Evolutionary conservation across 2,113 vertebrate genomes (phyloP), one percentile per base, ranked within the genome.

Genomic region (Eulacestoma nigropectus): DNA sequence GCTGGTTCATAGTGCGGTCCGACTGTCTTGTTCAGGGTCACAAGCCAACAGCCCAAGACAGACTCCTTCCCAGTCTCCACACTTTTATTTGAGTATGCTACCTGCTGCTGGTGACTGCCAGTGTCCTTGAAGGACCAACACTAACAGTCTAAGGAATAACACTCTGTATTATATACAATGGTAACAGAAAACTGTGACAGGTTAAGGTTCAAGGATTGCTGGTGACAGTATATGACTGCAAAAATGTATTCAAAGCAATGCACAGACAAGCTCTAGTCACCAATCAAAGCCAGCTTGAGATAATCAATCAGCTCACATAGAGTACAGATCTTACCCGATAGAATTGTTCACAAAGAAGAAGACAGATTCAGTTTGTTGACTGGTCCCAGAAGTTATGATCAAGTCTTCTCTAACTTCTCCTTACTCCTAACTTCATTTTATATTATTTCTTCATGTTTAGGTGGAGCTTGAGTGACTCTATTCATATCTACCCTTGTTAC

Each of bases 1-100:
- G 22, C 13, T 46, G 39, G 17, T 46, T 73, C 6, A 5, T 11
- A 37, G 11, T 11, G 9, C 0, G 0, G 21, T 63, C 21, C 0
- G 0, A 18, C 13, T 32, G 21, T 11, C 21, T 39, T 53, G 4
- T 33, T 73, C 33, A 33, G 27, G 14, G 49, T 55, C n/a, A 39
- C 29, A 46, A 33, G 7, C 17, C 39, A 63, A 33, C 33, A 44
- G 33, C 13, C 13, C 57, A 53, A 27, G 49, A 27, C 18, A 53
- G 33, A 23, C 9, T 64, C 11, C 18, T 27, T 73, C 26, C 46
- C 22, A 63, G 7, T 63, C 27, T 63, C 47, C 33, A 55, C 41
- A 29, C 14, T 63, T 63, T 46, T 22, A 39, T 21, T 68, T 0
- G 1, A 50, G 46, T 35, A 6, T 27, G 17, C 17, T 15, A 15